Evolutionary conservation across 2,113 vertebrate genomes (phyloP).

Genomic region (Saccopteryx bilineata): DNA sequence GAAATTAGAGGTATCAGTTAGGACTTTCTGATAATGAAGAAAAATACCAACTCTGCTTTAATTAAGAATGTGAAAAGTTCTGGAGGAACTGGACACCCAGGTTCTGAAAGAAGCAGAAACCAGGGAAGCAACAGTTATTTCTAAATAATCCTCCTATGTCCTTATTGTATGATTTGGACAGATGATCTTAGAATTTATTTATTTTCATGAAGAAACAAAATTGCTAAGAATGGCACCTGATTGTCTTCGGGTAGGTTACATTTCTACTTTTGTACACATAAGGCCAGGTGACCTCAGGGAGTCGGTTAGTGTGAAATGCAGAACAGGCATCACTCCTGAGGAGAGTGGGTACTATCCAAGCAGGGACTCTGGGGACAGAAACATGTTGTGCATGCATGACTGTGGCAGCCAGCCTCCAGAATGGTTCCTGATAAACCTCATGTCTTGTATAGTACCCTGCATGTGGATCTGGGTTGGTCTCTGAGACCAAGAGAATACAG

Average conservation of each 20-base stretch:
- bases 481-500: background rate
- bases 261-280: background rate
- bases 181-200: background rate
- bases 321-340: background rate
- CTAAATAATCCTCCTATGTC: background rate
- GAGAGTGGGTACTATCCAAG: background rate
- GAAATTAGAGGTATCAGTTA: background rate
- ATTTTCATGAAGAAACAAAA: background rate
- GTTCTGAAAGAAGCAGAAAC: background rate
- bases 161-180: background rate
- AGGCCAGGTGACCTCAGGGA: background rate
- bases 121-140: background rate
- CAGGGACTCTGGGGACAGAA: background rate
- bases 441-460: background rate
- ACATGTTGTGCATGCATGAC: background rate
- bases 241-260: background rate
- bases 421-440: background rate
- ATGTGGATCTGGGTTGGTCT: background rate
- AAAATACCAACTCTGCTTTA: constrained; percentile 19
- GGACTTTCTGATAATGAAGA: background rate
- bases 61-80: background rate
- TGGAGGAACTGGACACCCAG: background rate
- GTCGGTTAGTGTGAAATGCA: background rate
- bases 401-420: background rate
- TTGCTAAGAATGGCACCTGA: background rate